Base-by-base conservation (phyloP, 2,797 vertebrate genomes). In the Aselliscus stoliczkanus region DNA sequence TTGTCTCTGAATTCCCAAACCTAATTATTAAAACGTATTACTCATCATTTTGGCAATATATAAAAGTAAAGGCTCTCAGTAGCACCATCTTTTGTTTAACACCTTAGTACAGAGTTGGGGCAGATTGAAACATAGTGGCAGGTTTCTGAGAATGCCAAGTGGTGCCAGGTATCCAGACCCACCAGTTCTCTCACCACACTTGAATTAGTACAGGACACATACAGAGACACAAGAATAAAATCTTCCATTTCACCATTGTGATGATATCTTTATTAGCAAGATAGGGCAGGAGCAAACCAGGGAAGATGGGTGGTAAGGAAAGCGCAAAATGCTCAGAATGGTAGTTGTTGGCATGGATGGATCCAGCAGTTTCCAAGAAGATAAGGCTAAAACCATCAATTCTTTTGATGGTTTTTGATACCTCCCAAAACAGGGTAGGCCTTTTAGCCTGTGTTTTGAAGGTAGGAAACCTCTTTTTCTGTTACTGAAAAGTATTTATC, bases 361-460 rank as follows among this genome's bases (percentile, higher is more conserved):
- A 52, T 23, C 23, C 56, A 39, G 39, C 39, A 31, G 15, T 39
- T 29, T 25, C 50, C 34, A 72, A 81, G 27, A 65, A 13, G 27
- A 21, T 15, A 50, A 52, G 27, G 69, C 6, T 90, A 54, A 37
- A 39, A n/a, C 13, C 56, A 94, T 25, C 17, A 29, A 64, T 70
- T 73, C 37, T 42, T 82, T 95, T 29, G 47, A n/a, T n/a, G n/a
- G n/a, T n/a, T n/a, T n/a, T n/a, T n/a, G n/a, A n/a, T n/a, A n/a
- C n/a, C 21, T 65, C 25, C 39, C 4, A 29, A 80, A 69, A 67
- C 2, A 29, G n/a, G 3, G 7, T 15, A 12, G 18, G 31, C 39
- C 44, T 50, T 72, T 70, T 31, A 44, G 29, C 12, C 67, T 54
- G 31, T 56, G 6, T 72, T 96, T 82, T 92, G 20, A 88, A 85